These are phyloP conservation scores for Chrysaora quinquecirrha DNA, from an alignment of 30 jellyfish, hydroid and myxozoan species.

Conservation along the genomic window DNA sequence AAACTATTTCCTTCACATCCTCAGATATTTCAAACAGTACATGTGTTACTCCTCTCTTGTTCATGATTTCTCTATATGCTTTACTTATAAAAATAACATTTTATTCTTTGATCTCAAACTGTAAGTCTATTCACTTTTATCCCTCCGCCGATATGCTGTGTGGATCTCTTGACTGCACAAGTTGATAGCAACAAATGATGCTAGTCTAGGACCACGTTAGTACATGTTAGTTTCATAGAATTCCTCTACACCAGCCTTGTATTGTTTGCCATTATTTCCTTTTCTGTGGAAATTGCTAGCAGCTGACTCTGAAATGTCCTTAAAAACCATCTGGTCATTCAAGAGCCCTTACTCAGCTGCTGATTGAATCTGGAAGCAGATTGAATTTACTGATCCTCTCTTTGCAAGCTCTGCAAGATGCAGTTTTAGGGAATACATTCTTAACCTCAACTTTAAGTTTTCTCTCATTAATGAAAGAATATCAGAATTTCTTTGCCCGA, in stretches of 20 bases:
- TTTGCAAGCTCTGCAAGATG: not conserved
- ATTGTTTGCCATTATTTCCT: conserved; percentile 5
- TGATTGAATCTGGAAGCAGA: not conserved
- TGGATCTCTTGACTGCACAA: not conserved
- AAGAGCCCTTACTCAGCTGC: not conserved
- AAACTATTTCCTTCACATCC: not conserved
- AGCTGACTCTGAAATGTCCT: conserved; percentile 1
- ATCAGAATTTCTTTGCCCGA: not conserved
- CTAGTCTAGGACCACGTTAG: conserved; percentile 9
- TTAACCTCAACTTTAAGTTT: not conserved
- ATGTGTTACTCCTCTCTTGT: not conserved
- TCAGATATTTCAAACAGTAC: not conserved
- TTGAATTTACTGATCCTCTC: conserved; percentile 1
- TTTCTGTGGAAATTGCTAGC: conserved; percentile 16
- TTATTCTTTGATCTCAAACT: not conserved
- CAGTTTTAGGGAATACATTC: not conserved
- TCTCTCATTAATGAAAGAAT: not conserved
- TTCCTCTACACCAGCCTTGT: not conserved
- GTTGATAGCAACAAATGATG: conserved; percentile 1
- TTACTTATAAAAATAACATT: not conserved
- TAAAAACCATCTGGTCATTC: conserved; percentile 15
- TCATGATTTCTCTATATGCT: not conserved
- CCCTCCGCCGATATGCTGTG: conserved; percentile 16
- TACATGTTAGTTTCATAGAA: conserved; percentile 3
- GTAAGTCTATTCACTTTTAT: not conserved